Evolutionary conservation across 1,140 invertebrate genomes (phyloP), one percentile per base, ranked within the genome.

Genomic region (Drosophila nebulosa): DNA sequence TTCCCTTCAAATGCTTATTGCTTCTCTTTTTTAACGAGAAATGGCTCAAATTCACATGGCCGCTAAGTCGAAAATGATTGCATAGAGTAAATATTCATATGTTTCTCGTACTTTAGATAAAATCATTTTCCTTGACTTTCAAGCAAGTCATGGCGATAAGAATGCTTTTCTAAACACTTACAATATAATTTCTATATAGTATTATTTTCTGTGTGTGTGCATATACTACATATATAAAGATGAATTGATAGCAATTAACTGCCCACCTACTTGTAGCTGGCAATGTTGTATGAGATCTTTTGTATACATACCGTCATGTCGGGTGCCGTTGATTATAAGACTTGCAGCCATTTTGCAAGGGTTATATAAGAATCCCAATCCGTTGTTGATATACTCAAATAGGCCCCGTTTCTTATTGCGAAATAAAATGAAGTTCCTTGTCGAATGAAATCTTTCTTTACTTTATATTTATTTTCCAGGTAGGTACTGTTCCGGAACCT

Each of bases 261-360:
- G n/a, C 16, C 14, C 9, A 21, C 18, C 14, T 10, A 21, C 30
- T 26, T 36, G 4, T 10, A 35, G 55, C 61, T 69, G 42, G 53
- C 62, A 55, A 35, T 35, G 22, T 36, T 35, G 22, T 36, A 27
- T 32, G 12, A 14, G 12, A 14, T 39, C 35, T n/a, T 14, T 46
- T 46, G 9, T 21, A 64, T 50, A 69, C 65, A 52, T 70, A 86
- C 81, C 81, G 60, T 69, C 83, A 57, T 86, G 65, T 55, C 60
- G 52, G 21, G 51, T 85, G 52, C 81, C 83, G 64, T 86, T 86
- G 66, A 86, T 86, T 64, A 66, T 78, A 26, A 86, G 75, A 64
- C 42, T 78, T 50, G 42, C 64, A 59, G 69, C 12, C 83, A 86
- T 86, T 65, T 69, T 62, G 55, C 36, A 46, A 2, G 7, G 39